Percentiles rank a stretch among this genome's conserved stretches.
Evolutionary conservation across 2,797 vertebrate genomes (phyloP).

Genomic region (Florisuga fusca): DNA sequence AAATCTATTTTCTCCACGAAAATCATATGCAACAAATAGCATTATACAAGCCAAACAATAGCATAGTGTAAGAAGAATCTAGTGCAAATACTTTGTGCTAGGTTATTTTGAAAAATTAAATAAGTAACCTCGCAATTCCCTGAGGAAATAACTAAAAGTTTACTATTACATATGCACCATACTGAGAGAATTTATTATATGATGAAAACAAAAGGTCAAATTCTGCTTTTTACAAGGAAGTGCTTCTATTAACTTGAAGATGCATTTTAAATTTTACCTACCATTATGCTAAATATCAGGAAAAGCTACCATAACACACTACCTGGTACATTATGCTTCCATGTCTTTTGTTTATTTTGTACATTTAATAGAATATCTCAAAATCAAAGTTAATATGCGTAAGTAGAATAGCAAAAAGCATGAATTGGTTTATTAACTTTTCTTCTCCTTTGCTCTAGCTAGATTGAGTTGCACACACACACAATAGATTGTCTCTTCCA

Average conservation of each 20-base stretch:
- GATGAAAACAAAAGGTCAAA: not conserved
- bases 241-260: not conserved
- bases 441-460: not conserved
- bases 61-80: not conserved
- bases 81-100: not conserved
- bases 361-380: not conserved
- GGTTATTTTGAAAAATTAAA: not conserved
- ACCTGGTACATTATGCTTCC: not conserved
- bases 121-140: not conserved
- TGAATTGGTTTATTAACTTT: not conserved
- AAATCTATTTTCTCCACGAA: slow-evolving; percentile 46
- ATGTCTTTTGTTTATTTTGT: not conserved
- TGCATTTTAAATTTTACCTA: not conserved
- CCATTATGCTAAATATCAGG: not conserved
- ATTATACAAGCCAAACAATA: slow-evolving; percentile 7
- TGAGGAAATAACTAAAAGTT: slow-evolving; percentile 17
- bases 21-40: slow-evolving; percentile 32
- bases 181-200: not conserved
- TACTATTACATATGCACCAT: not conserved
- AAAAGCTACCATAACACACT: not conserved
- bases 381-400: not conserved
- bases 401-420: not conserved
- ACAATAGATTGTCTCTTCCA: not conserved
- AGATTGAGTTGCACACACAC: not conserved
- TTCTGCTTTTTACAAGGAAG: not conserved